Evolutionary conservation across 2,797 vertebrate genomes (phyloP), one percentile per base, ranked within the genome.

Genomic region (Pangasius mekongensis): DNA sequence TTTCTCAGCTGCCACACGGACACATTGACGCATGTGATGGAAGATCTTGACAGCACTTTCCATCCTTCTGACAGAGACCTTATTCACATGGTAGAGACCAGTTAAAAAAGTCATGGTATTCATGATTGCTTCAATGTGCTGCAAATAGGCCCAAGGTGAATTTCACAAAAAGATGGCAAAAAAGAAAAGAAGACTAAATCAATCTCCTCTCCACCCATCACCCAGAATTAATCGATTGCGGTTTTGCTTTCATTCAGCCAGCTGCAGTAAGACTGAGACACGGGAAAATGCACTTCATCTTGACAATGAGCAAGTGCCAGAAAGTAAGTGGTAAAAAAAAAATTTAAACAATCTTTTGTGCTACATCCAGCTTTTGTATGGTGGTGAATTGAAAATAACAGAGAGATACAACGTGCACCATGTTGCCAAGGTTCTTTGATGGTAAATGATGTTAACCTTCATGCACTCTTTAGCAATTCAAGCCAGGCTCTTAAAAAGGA

Each of bases 181-280:
- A 66, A 33, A 52, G 60, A 85, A 88, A 85, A 86, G 30, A 66
- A 36, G 13, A 82, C 60, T 86, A 66, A 77, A 91, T 89, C 81
- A 89, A 80, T 43, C 71, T 78, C 36, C 67, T 52, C 22, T 20
- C 2, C 33, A 82, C 83, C 64, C 74, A 74, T 82, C 8, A 36
- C 56, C 33, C 56, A 80, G 64, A 81, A 86, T 83, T 76, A 87
- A 89, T 85, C 14, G 49, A 90, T 80, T 39, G 39, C 30, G 30
- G 47, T 43, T 83, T 84, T 87, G 16, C 56, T 83, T 33, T 77
- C 7, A 39, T 56, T 81, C 6, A 60, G 62, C 60, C 58, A 36
- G 60, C 62, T 83, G 52, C 69, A 85, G 60, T 62, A 36, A 71
- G 67, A 76, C 22, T 14, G 58, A 74, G 30, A 67, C 30, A 86